These are phyloP conservation scores for Pteropus rufus DNA, from an alignment of 2,797 vertebrate species.

Conservation along the genomic window DNA sequence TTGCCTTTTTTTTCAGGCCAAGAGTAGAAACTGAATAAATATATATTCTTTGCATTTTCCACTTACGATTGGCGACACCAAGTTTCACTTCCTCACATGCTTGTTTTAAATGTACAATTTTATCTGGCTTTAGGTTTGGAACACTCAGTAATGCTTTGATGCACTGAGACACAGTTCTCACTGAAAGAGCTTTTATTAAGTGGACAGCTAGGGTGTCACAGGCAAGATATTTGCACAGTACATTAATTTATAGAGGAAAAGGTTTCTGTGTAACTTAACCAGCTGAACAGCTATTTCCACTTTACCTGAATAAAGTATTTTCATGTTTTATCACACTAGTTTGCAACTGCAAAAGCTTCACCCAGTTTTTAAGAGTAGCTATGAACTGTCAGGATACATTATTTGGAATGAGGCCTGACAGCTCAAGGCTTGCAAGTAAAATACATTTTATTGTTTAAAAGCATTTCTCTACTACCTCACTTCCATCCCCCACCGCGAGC, in stretches of 20 bases:
- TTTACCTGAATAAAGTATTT: constrained; percentile 77
- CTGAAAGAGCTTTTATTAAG: constrained; percentile 63
- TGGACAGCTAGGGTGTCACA: constrained; percentile 48
- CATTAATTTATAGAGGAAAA: constrained; percentile 72
- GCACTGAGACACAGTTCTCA: constrained; percentile 41
- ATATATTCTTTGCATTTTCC: background rate
- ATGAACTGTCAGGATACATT: constrained; percentile 70
- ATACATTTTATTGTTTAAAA: constrained; percentile 78
- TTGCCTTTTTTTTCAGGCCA: background rate
- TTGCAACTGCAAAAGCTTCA: constrained; percentile 70
- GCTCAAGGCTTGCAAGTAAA: constrained; percentile 71
- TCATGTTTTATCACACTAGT: constrained; percentile 75
- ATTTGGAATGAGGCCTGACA: constrained; percentile 76
- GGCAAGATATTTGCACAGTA: constrained; percentile 67
- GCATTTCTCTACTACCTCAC: constrained; percentile 57
- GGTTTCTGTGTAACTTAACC: constrained; percentile 63
- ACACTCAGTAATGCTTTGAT: constrained; percentile 52
- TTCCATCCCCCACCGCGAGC: background rate
- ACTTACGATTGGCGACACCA: background rate
- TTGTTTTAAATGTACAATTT: constrained; percentile 41
- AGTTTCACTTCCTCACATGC: constrained; percentile 36
- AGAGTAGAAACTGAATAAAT: constrained; percentile 35
- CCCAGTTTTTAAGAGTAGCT: constrained; percentile 71
- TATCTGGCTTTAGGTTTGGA: constrained; percentile 1
- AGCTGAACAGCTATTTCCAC: constrained; percentile 55